A percentile compares a stretch with the other conserved stretches of the same genome.
These are phyloP conservation scores for Astyanax mexicanus DNA, from an alignment of 2,797 vertebrate species.

Conservation along the genomic window DNA sequence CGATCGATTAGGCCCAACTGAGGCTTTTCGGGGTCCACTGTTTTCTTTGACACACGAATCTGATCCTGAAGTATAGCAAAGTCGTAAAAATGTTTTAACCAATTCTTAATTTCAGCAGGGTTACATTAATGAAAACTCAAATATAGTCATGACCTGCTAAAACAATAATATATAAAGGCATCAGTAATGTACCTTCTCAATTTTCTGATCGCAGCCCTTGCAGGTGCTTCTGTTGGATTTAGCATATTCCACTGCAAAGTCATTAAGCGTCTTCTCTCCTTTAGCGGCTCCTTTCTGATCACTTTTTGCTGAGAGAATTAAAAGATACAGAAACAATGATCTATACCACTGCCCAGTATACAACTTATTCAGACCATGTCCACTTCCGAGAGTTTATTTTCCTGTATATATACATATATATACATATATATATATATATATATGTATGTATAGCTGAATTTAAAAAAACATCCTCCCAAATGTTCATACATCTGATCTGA, in stretches of 20 bases:
- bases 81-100: not conserved
- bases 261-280: slow-evolving; percentile 86
- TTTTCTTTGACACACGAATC: slow-evolving; percentile 94
- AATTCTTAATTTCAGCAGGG: not conserved
- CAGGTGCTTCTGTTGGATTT: slow-evolving; percentile 98
- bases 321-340: not conserved
- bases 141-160: not conserved
- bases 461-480: too few species aligned
- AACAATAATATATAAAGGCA: not conserved
- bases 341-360: too few species aligned
- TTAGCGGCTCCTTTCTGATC: slow-evolving; percentile 81
- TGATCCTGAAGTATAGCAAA: slow-evolving; percentile 81
- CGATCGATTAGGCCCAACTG: slow-evolving; percentile 97
- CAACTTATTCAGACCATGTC: too few species aligned
- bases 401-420: too few species aligned
- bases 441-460: too few species aligned
- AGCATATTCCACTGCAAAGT: slow-evolving; percentile 95
- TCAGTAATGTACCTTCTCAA: slow-evolving; percentile 88
- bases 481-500: too few species aligned
- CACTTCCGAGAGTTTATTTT: too few species aligned
- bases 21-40: slow-evolving; percentile 91
- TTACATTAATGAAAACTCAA: not conserved
- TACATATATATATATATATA: too few species aligned
- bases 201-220: slow-evolving; percentile 95
- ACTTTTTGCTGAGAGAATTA: slow-evolving; percentile 81